These are phyloP conservation scores for Paracanthobrama guichenoti DNA, from an alignment of 2,113 vertebrate genomes.

Conservation along the genomic window DNA sequence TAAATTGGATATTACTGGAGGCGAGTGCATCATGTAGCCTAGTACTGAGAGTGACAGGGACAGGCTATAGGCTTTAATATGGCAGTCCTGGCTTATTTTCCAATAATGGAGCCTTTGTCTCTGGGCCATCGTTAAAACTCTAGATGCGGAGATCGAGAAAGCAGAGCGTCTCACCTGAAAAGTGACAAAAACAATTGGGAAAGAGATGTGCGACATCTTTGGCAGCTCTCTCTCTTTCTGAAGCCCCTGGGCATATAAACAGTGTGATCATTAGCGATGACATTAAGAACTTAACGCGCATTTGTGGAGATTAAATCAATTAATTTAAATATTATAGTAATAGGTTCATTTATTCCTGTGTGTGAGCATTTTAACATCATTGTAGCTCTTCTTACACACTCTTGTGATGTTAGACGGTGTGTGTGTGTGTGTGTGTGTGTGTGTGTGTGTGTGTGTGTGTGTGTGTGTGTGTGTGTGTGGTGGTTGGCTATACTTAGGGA, in stretches of 20 bases:
- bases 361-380: background rate
- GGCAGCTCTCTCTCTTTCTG: background rate
- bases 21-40: constrained; percentile 7
- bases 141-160: background rate
- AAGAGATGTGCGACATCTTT: constrained; percentile 7
- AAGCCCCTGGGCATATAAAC: constrained; percentile 47
- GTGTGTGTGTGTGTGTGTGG: background rate
- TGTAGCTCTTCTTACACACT: background rate
- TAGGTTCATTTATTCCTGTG: constrained; percentile 14
- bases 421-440: background rate
- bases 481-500: background rate
- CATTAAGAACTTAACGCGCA: constrained; percentile 55
- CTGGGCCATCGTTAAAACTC: background rate
- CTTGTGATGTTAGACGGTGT: background rate
- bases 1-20: constrained; percentile 44
- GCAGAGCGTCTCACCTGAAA: constrained; percentile 29
- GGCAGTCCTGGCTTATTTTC: background rate
- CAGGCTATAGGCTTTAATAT: constrained; percentile 24
- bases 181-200: constrained; percentile 27
- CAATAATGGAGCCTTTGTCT: constrained; percentile 39
- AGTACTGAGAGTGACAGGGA: constrained; percentile 39
- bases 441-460: background rate
- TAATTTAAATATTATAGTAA: constrained; percentile 45
- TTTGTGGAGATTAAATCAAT: constrained; percentile 53
- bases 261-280: constrained; percentile 50